Percentiles rank a stretch among this genome's conserved stretches.
Conservation (phyloP, 2,797 vertebrate species). For the Macroramphosus scolopax region DNA sequence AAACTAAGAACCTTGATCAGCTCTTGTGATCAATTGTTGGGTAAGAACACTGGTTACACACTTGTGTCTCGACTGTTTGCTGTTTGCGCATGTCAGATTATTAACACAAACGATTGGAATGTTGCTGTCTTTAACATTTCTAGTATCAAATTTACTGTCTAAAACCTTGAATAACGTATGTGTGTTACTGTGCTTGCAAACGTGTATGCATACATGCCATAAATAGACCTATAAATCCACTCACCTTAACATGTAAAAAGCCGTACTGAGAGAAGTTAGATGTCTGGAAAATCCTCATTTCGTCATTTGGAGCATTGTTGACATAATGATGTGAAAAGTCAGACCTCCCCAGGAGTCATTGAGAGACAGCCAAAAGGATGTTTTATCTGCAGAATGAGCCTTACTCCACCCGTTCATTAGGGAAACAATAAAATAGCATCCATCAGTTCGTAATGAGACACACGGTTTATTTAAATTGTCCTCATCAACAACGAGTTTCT, state of each 20-base stretch:
- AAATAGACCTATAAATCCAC: background rate
- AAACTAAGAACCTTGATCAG: slow-evolving; percentile 7
- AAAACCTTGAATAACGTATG: slow-evolving; percentile 1
- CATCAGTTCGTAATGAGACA: background rate
- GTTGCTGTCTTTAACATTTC: background rate
- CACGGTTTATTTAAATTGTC: background rate
- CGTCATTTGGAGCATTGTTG: background rate
- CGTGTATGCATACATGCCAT: background rate
- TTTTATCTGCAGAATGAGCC: background rate
- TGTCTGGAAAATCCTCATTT: background rate
- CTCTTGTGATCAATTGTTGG: slow-evolving; percentile 38
- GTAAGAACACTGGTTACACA: slow-evolving; percentile 39
- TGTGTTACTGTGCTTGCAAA: background rate
- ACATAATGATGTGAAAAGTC: background rate
- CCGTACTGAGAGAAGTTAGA: too few relatives aligned
- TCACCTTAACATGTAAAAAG: too few relatives aligned
- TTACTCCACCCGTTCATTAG: background rate
- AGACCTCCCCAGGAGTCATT: background rate
- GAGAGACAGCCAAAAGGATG: background rate
- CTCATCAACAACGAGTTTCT: too few relatives aligned
- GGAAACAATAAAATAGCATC: background rate
- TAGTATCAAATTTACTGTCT: slow-evolving; percentile 5
- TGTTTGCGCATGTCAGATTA: too few relatives aligned
- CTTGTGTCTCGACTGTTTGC: background rate
- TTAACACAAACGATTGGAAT: too few relatives aligned